Percentiles rank a stretch among this genome's conserved stretches.
Conservation (phyloP, 2,888 invertebrate genomes). For the Galerucella calmariensis region DNA sequence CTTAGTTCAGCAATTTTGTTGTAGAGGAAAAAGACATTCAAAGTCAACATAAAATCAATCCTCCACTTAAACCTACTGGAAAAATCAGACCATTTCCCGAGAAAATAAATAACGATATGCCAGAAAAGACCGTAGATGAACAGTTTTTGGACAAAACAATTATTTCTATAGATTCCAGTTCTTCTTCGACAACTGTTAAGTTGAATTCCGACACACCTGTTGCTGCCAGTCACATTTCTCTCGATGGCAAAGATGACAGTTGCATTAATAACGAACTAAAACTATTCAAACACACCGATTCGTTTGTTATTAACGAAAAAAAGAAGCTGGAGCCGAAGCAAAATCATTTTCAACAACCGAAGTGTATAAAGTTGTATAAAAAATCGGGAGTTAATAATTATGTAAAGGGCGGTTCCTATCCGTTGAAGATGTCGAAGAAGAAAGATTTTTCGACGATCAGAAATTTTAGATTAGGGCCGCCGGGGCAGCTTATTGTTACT, state of each 20-base stretch:
- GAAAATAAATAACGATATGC: background rate
- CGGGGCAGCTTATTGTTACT: slow-evolving; percentile 53
- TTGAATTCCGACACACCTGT: background rate
- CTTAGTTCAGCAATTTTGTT: background rate
- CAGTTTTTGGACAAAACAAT: background rate
- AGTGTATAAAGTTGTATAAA: slow-evolving; percentile 54
- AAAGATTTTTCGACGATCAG: slow-evolving; percentile 43
- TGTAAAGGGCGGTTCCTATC: slow-evolving; percentile 54
- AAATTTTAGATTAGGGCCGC: slow-evolving; percentile 51
- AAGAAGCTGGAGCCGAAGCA: slow-evolving; percentile 53
- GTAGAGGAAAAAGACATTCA: background rate
- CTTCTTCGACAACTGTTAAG: background rate
- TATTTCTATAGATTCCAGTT: background rate
- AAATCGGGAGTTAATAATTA: slow-evolving; percentile 48
- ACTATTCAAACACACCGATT: slow-evolving; percentile 56
- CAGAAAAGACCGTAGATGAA: background rate
- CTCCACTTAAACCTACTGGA: background rate
- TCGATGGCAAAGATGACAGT: slow-evolving; percentile 7
- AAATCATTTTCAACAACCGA: slow-evolving; percentile 54
- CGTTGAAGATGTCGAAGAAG: slow-evolving; percentile 53
- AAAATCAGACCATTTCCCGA: background rate
- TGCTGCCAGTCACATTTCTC: background rate
- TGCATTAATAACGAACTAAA: slow-evolving; percentile 8
- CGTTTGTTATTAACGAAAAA: slow-evolving; percentile 55
- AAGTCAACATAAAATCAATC: background rate